Percentiles rank a stretch among this genome's conserved stretches.
phyloP scores from a whole-genome alignment of 2,797 vertebrate genomes.

The Manis pentadactyla region DNA sequence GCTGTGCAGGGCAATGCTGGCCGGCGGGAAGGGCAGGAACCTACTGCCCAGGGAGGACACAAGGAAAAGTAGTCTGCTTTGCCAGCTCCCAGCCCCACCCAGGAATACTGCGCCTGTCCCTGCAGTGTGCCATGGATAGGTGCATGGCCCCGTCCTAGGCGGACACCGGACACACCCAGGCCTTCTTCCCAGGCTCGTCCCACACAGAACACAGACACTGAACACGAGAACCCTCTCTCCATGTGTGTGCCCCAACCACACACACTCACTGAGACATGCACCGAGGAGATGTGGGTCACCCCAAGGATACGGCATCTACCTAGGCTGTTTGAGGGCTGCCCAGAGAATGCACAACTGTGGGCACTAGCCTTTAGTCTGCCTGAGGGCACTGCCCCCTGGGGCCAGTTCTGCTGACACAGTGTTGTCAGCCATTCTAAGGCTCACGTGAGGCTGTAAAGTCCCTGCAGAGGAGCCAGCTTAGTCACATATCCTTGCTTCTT shows the following conservation, averaged over 20 bases:
- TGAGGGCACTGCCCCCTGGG: fast-evolving
- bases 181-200: background rate
- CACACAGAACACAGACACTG: background rate
- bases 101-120: background rate
- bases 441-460: background rate
- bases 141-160: background rate
- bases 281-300: background rate
- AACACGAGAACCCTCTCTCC: background rate
- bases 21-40: fast-evolving
- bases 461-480: background rate
- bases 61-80: background rate
- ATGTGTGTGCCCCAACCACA: fast-evolving
- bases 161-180: background rate
- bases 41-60: background rate
- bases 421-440: background rate
- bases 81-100: background rate
- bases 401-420: background rate
- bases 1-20: background rate
- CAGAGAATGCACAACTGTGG: fast-evolving
- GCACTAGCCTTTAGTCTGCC: background rate
- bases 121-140: background rate
- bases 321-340: background rate
- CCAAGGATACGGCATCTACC: fast-evolving
- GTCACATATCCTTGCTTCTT: background rate
- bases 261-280: background rate